Base-by-base conservation (phyloP, 2,113 vertebrate genomes). In the Chamaea fasciata region DNA sequence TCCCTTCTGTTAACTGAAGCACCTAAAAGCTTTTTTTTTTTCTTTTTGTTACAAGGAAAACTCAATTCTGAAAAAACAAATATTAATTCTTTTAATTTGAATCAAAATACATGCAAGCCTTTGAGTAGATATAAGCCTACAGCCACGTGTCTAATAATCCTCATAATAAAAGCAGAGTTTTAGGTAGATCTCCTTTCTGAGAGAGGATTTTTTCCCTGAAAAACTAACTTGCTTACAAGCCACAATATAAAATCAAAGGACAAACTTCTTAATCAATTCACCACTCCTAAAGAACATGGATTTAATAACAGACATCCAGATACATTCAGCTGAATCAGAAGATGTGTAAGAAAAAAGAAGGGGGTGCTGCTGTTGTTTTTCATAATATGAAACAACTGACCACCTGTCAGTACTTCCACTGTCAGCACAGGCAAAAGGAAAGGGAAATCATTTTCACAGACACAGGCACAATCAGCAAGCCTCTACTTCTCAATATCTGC, bases 261-360 rank as follows among this genome's bases (percentile, higher is more conserved):
- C 94, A 97, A 98, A 96, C 71, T 94, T 92, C 95, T 96, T 95
- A 74, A 97, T 89, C 96, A 98, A 87, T 91, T 87, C 94, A 93
- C 95, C 79, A 92, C 78, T 97, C 71, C 74, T 85, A 42, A 89
- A 97, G 95, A 96, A 57, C 39, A 3, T 18, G 53, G 39, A 88
- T 90, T 93, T 94, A 94, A 62, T 94, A 65, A 53, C 39, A 90
- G 52, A 71, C 68, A 85, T 67, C 41, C 64, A 91, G 27, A 74
- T 14, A 71, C 5, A 85, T 7, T 52, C 60, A 76, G 31, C 37
- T 70, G 71, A 44, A 92, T 27, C 46, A 93, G 70, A 96, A 87
- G 30, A 24, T 94, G 74, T 55, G 60, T n/a, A 92, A 87, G 55
- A 13, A 67, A 90, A 92, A 35, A 37, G 17, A 13, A 7, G 18